phyloP scores from a whole-genome alignment of 2,888 invertebrate genomes.

The Lysandra coridon region DNA sequence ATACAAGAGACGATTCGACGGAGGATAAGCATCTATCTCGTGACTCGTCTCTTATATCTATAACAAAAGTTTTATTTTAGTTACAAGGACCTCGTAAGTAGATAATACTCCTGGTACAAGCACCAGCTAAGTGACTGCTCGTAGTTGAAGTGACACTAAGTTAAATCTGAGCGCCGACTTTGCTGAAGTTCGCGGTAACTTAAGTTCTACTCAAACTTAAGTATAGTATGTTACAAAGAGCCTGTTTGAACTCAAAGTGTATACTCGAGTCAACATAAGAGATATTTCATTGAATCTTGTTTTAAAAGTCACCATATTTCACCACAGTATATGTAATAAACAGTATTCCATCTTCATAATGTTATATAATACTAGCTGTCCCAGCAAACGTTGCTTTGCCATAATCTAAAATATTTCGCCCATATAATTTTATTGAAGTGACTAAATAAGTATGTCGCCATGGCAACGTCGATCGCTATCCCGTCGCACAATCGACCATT shows the following conservation, averaged over 20 bases:
- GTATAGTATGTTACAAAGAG: neutral
- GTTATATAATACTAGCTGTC: too few species aligned
- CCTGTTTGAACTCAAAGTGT: neutral
- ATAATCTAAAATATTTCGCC: too few species aligned
- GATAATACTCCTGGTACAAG: neutral
- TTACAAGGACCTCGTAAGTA: neutral
- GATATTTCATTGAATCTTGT: neutral
- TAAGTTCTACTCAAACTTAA: neutral
- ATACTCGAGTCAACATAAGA: neutral
- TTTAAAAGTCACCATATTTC: neutral
- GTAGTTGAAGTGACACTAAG: slow-evolving; percentile 1
- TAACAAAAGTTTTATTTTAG: slow-evolving; percentile 7
- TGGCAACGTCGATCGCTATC: too few species aligned
- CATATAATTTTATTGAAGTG: too few species aligned
- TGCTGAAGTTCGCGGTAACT: neutral
- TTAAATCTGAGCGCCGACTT: slow-evolving; percentile 6
- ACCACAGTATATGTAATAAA: neutral
- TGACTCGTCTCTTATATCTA: neutral
- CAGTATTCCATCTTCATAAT: too few species aligned
- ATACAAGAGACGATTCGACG: too few species aligned
- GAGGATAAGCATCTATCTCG: too few species aligned
- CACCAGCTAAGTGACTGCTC: neutral
- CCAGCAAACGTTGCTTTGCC: too few species aligned
- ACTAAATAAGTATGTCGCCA: too few species aligned
- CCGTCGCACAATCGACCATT: too few species aligned